Base-by-base conservation (phyloP, 2,888 invertebrate species). In the Cheilosia variabilis region DNA sequence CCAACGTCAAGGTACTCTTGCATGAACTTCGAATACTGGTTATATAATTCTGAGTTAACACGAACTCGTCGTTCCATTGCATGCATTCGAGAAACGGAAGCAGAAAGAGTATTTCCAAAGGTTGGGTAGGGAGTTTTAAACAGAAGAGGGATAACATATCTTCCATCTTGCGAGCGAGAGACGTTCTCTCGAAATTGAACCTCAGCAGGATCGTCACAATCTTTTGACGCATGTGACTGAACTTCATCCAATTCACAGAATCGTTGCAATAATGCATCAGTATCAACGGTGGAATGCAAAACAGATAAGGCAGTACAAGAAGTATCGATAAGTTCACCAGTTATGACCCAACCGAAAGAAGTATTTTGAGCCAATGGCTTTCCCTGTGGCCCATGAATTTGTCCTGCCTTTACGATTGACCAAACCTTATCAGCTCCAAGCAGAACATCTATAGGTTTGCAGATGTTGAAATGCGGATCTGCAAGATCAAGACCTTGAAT, bases 381-480 rank as follows among this genome's bases (percentile, higher is more conserved):
- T 3, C 53, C 60, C 6, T 43, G 24, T 1, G 2, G 31, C 2
- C 62, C 43, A 6, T 13, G n/a, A 17, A 52, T 37, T 41, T 72
- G 24, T 10, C 50, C 19, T 15, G n/a, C 52, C 15, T 52, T 13
- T 2, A 72, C 13, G n/a, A 60, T 60, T 3, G 7, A 19, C 41
- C 72, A 71, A 1, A 72, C 19, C 19, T 34, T 73, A 19, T 73
- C 72, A 7, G 45, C 72, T 0, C 72, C 53, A 4, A 73, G 37
- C 4, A 62, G 34, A 1, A 41, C 47, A 60, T 69, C 69, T 1
- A 69, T 34, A 1, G 58, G 17, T n/a, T 34, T 17, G 5, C 41
- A 13, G 17, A n/a, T 53, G 27, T 55, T 76, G 34, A 58, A 58
- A 15, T 22, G 4, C 13, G 47, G 34, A 57, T 69, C 58, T 2